Conservation (phyloP, 37 sponge, comb jelly and placozoan genomes). For the Tethya wilhelma region DNA sequence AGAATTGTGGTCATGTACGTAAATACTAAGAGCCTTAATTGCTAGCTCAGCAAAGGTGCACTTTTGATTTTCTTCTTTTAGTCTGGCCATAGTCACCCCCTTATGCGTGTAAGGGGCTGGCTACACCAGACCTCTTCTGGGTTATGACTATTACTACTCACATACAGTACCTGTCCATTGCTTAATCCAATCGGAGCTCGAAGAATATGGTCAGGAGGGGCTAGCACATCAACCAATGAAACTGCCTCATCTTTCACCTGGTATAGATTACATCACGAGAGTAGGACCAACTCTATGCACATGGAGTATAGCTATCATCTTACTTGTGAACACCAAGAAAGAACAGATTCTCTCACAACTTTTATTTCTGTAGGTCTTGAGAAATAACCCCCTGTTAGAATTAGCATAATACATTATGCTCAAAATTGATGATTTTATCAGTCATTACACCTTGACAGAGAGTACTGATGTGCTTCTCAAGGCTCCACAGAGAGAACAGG, state of each 20-base stretch:
- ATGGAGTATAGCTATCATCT: background rate
- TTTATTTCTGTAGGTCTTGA: background rate
- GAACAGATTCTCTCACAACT: slow-evolving; percentile 62
- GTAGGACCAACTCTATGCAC: background rate
- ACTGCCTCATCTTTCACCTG: slow-evolving; percentile 90
- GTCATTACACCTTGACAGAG: slow-evolving; percentile 74
- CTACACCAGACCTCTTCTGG: too few relatives aligned
- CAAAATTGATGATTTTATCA: too few relatives aligned
- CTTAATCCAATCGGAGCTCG: slow-evolving; percentile 80
- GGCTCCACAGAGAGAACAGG: slow-evolving; percentile 79
- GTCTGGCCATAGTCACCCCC: too few relatives aligned
- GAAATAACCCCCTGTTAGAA: background rate
- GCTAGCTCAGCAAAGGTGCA: too few relatives aligned
- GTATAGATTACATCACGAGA: background rate
- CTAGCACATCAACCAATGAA: slow-evolving; percentile 83
- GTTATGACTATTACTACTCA: too few relatives aligned
- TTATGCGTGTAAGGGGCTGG: too few relatives aligned
- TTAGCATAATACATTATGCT: background rate
- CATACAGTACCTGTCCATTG: slow-evolving; percentile 78
- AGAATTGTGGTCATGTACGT: too few relatives aligned
- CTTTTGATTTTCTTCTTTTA: too few relatives aligned
- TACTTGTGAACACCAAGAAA: slow-evolving; percentile 55
- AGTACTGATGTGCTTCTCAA: slow-evolving; percentile 68
- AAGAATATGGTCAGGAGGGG: slow-evolving; percentile 93
- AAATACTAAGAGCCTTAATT: too few relatives aligned